Conservation (phyloP, 1,140 invertebrate species). For the Drosophila persimilis region DNA sequence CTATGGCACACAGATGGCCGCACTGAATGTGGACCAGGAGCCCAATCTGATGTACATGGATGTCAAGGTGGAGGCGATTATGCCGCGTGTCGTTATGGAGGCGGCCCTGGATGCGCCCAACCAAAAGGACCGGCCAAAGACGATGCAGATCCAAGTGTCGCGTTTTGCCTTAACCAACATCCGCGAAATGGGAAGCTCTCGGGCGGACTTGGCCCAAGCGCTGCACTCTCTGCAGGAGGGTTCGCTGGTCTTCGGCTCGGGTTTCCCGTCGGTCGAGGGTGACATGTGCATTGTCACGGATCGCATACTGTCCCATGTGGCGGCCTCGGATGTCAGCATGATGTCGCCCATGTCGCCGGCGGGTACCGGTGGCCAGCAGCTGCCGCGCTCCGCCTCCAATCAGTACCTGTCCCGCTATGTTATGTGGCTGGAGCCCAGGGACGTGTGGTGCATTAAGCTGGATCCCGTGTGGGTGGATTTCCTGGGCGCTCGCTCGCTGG, state of each 20-base stretch:
- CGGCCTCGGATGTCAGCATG: slow-evolving; percentile 68
- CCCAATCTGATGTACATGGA: slow-evolving; percentile 90
- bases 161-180: slow-evolving; percentile 91
- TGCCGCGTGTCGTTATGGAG: slow-evolving; percentile 87
- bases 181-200: slow-evolving; percentile 88
- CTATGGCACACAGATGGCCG: slow-evolving; percentile 74
- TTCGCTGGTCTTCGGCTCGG: slow-evolving; percentile 88
- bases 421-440: slow-evolving; percentile 91
- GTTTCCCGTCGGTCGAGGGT: slow-evolving; percentile 87
- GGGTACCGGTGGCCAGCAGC: slow-evolving; percentile 29
- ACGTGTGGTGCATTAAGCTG: slow-evolving; percentile 93
- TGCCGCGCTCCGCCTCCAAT: slow-evolving; percentile 65
- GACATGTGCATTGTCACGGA: slow-evolving; percentile 89
- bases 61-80: slow-evolving; percentile 94
- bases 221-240: slow-evolving; percentile 89
- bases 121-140: slow-evolving; percentile 88
- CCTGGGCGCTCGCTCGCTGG: slow-evolving; percentile 89
- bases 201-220: slow-evolving; percentile 89
- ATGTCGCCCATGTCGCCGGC: slow-evolving; percentile 53
- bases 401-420: slow-evolving; percentile 85
- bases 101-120: slow-evolving; percentile 73
- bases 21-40: slow-evolving; percentile 67
- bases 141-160: slow-evolving; percentile 91
- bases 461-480: slow-evolving; percentile 98
- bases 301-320: slow-evolving; percentile 89